A percentile compares a stretch with the other conserved stretches of the same genome.
These are phyloP conservation scores for Pachycephala philippinensis DNA, from an alignment of 2,113 vertebrate species.

Conservation along the genomic window DNA sequence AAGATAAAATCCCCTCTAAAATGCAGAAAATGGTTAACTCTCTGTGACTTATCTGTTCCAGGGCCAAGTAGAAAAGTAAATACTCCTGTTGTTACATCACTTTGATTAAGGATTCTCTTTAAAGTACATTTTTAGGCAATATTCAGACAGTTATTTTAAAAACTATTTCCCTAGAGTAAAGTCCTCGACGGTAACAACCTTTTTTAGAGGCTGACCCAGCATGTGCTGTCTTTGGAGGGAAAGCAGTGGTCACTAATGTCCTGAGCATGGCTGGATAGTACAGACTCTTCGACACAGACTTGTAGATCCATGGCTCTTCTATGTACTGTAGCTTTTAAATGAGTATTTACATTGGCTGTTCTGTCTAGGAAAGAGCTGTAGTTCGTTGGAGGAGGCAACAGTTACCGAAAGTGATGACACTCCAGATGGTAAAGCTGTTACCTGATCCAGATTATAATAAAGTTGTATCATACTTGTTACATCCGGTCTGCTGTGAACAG, in stretches of 20 bases:
- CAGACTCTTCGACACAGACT: background rate
- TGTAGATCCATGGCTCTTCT: background rate
- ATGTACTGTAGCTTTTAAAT: background rate
- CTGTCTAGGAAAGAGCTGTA: background rate
- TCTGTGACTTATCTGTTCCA: background rate
- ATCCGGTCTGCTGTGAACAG: background rate
- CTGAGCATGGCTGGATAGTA: background rate
- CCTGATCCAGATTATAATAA: background rate
- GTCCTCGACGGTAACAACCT: background rate
- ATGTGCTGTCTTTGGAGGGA: background rate
- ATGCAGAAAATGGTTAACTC: background rate
- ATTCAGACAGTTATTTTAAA: background rate
- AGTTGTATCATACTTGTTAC: background rate
- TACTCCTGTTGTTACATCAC: background rate
- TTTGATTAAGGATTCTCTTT: slow-evolving; percentile 12
- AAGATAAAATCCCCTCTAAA: background rate
- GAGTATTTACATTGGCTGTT: background rate
- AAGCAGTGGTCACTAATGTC: background rate
- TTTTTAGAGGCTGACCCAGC: background rate
- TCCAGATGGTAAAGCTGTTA: background rate
- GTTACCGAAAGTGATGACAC: background rate
- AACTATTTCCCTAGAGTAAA: background rate
- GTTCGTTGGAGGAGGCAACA: background rate
- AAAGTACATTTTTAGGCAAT: background rate
- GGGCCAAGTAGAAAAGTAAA: background rate